Evolutionary conservation across 2,797 vertebrate genomes (phyloP).

Genomic region (Nannoperca australis): DNA sequence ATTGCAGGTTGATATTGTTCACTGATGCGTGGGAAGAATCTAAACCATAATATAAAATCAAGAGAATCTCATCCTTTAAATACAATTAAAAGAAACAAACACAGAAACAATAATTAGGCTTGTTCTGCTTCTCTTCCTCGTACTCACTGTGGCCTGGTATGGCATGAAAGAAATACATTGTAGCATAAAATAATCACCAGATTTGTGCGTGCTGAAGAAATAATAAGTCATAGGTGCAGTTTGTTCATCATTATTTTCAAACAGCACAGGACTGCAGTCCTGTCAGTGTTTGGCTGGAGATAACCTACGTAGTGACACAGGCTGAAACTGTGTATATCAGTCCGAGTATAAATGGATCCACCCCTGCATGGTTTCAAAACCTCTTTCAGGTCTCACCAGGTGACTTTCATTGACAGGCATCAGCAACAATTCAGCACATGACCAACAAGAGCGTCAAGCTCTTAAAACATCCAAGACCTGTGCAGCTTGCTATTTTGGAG

Average conservation of each 20-base stretch:
- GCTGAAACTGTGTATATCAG: conserved; percentile 61
- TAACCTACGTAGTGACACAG: conserved; percentile 48
- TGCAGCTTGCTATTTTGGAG: conserved; percentile 82
- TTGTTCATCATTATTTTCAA: conserved; percentile 67
- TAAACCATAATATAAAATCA: neutral
- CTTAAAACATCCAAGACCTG: conserved; percentile 71
- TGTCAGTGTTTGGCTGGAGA: conserved; percentile 36
- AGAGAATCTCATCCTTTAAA: neutral
- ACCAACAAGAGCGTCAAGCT: conserved; percentile 47
- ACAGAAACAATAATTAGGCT: conserved; percentile 12
- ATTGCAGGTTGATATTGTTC: neutral
- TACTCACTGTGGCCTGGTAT: neutral
- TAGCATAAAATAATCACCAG: conserved; percentile 44
- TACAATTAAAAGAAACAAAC: conserved; percentile 11
- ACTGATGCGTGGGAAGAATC: neutral
- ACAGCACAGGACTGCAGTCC: conserved; percentile 28
- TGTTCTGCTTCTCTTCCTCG: neutral
- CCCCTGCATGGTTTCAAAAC: conserved; percentile 44
- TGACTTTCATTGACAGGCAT: conserved; percentile 64
- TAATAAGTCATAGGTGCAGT: conserved; percentile 50
- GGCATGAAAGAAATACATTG: conserved; percentile 2
- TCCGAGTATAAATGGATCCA: conserved; percentile 69
- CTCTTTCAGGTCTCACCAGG: conserved; percentile 59
- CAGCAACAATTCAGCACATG: conserved; percentile 65
- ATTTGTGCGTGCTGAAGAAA: conserved; percentile 43